Evolutionary conservation across 2,113 vertebrate genomes (phyloP).

Genomic region (Pedetes capensis): DNA sequence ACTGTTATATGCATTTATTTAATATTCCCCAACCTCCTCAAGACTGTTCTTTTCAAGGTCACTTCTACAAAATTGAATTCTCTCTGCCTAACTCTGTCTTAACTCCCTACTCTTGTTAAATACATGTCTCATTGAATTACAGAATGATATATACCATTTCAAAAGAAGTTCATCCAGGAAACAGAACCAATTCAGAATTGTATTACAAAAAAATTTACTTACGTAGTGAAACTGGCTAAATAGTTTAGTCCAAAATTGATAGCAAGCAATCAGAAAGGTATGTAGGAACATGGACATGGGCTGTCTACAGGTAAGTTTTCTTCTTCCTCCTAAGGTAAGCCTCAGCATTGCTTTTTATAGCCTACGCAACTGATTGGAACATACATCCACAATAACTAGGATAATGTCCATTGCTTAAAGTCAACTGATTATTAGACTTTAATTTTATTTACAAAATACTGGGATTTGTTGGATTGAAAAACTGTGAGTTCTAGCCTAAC

Average conservation of each 20-base stretch:
- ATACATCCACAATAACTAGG: background rate
- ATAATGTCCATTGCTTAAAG: background rate
- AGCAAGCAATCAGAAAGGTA: background rate
- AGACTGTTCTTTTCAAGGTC: background rate
- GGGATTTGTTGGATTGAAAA: background rate
- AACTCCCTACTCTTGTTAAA: background rate
- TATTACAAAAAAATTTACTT: background rate
- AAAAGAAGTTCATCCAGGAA: background rate
- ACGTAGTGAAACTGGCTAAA: fast-evolving
- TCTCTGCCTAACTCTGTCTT: background rate
- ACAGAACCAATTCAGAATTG: background rate
- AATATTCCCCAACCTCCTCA: background rate
- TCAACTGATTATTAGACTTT: background rate
- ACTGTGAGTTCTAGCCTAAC: background rate
- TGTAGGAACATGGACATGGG: background rate
- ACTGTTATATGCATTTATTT: background rate
- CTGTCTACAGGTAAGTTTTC: background rate
- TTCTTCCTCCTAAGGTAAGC: background rate
- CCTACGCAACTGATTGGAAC: background rate
- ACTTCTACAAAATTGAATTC: background rate
- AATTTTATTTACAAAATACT: background rate
- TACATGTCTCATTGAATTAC: background rate
- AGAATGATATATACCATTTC: background rate
- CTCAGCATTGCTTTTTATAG: background rate
- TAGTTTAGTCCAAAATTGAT: background rate